Evolutionary conservation across 2,888 invertebrate genomes (phyloP), one percentile per base, ranked within the genome.

Genomic region (Isotomurus palustris): DNA sequence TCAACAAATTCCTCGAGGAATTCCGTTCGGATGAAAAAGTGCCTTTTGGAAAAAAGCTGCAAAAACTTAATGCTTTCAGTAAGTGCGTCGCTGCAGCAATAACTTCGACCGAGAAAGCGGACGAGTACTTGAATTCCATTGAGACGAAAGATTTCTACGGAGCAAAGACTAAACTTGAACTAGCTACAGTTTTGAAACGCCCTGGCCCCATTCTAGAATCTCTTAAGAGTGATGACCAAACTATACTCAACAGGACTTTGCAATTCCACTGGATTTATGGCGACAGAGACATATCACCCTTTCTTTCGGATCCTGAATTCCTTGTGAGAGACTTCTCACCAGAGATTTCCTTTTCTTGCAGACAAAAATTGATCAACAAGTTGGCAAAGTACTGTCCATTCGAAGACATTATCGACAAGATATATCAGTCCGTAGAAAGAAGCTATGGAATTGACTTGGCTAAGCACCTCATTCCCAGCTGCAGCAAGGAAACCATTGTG

Each of bases 231-330:
- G 66, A 60, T 45, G 56, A 61, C 35, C 40, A 52, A 36, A 24
- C 58, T 25, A 27, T 60, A 38, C 53, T 62, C 22, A 53, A 60
- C 19, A 49, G 60, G 48, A 60, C 66, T 6, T 48, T 63, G 14
- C 59, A 63, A 29, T 55, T 66, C 35, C 47, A 40, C 24, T 66
- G 66, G 66, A 61, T 66, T 22, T 66, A 58, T 40, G 43, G 24
- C 6, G 51, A 51, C 3, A 28, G 45, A 17, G 55, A 45, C n/a
- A 50, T 53, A 38, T 44, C 56, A 21, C 47, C 57, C 19, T 28
- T 43, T 1, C 29, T 66, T 5, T 56, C 57, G 3, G 57, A 61
- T 21, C 55, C 56, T 38, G 58, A 58, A 27, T 62, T 55, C 48
- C 41, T 66, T 27, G 48, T 62, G 5, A 41, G 58, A 27, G 40